These are phyloP conservation scores for Drymonia ruficornis DNA, from an alignment of 2,888 invertebrate species.

Conservation along the genomic window DNA sequence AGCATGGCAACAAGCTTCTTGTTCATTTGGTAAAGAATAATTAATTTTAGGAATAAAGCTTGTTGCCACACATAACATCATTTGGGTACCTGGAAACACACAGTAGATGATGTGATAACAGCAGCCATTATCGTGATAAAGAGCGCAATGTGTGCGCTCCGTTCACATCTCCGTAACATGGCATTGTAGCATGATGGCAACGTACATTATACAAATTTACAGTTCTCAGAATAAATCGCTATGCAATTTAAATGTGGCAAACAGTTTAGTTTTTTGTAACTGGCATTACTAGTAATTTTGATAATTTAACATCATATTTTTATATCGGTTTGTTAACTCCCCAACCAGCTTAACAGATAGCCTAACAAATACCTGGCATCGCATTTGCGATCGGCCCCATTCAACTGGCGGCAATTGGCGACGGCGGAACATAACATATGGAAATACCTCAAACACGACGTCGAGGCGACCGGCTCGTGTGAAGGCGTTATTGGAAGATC, in stretches of 20 bases:
- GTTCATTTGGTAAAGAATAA: slow-evolving; percentile 14
- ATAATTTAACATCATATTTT: not conserved
- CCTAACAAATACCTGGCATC: slow-evolving; percentile 81
- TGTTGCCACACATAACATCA: slow-evolving; percentile 60
- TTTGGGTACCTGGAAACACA: slow-evolving; percentile 80
- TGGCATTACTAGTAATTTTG: not conserved
- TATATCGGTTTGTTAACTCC: slow-evolving; percentile 11
- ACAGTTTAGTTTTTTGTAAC: not conserved
- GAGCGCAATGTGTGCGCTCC: slow-evolving; percentile 57
- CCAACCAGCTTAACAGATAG: slow-evolving; percentile 22
- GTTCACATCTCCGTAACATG: slow-evolving; percentile 53
- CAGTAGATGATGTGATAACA: slow-evolving; percentile 75
- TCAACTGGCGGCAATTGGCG: slow-evolving; percentile 52
- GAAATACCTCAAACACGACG: slow-evolving; percentile 77
- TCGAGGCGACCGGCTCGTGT: slow-evolving; percentile 60
- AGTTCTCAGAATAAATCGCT: slow-evolving; percentile 1
- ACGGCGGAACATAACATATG: slow-evolving; percentile 65
- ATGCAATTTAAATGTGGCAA: not conserved
- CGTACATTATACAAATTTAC: slow-evolving; percentile 21
- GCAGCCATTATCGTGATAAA: slow-evolving; percentile 59
- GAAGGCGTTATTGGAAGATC: slow-evolving; percentile 53
- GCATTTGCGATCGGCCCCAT: slow-evolving; percentile 58
- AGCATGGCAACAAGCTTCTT: slow-evolving; percentile 58
- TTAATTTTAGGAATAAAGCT: slow-evolving; percentile 37
- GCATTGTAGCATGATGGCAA: slow-evolving; percentile 41